Percentiles rank a stretch among this genome's conserved stretches.
Conservation (phyloP, 2,797 vertebrate genomes). For the Pelobates cultripes region DNA sequence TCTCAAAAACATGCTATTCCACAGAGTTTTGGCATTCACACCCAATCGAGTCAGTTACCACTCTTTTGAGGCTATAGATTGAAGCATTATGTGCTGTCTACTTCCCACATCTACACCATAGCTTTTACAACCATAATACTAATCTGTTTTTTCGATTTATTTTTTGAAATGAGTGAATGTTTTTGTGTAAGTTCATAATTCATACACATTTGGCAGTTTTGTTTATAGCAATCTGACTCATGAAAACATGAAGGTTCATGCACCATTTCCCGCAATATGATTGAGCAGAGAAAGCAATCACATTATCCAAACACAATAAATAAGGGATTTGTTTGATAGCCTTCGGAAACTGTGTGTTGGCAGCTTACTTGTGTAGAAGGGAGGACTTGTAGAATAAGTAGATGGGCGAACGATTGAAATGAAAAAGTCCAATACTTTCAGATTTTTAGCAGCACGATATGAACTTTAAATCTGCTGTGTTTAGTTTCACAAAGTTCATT, state of each 20-base stretch:
- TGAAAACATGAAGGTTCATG: neutral
- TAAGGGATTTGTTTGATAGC: constrained; percentile 1
- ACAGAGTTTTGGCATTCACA: no score
- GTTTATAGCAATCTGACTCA: neutral
- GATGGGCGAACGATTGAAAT: no score
- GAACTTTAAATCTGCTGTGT: no score
- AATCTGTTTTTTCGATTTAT: neutral
- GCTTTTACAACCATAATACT: neutral
- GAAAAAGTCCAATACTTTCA: no score
- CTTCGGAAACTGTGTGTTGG: neutral
- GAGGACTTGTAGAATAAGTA: neutral
- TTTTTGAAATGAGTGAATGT: neutral
- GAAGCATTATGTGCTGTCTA: no score
- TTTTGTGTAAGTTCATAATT: neutral
- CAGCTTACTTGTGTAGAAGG: neutral
- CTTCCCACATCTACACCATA: no score
- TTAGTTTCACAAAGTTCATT: no score
- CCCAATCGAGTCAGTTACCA: no score
- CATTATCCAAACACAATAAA: constrained; percentile 8
- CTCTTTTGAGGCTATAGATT: no score
- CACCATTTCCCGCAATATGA: neutral
- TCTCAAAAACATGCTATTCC: no score
- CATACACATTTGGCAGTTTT: neutral
- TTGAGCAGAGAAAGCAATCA: neutral
- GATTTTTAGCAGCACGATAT: no score